A percentile compares a stretch with the other conserved stretches of the same genome.
phyloP scores from a whole-genome alignment of 2,797 vertebrate species.

The Tapera naevia region DNA sequence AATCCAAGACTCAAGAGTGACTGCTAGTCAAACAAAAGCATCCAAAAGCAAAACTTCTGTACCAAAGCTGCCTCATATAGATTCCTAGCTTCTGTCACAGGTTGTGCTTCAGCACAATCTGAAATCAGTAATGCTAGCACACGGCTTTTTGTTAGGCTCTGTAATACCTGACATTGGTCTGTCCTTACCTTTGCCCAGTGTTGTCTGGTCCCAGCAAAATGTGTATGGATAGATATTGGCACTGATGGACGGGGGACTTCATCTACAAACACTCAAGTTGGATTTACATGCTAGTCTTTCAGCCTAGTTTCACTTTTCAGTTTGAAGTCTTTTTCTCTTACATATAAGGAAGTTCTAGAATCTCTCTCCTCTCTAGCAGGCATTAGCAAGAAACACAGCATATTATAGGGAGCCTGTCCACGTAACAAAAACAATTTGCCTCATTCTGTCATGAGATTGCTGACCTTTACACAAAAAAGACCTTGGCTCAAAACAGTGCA shows the following conservation, averaged over 20 bases:
- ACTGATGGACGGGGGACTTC: neutral
- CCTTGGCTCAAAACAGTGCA: neutral
- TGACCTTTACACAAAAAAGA: neutral
- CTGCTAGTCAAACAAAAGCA: neutral
- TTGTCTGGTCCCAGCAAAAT: neutral
- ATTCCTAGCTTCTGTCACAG: neutral
- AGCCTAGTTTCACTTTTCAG: neutral
- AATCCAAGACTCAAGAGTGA: rapidly evolving
- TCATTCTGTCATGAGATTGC: neutral
- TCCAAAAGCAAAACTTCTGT: neutral
- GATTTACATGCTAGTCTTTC: neutral
- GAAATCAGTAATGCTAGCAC: neutral
- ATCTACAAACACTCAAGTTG: neutral
- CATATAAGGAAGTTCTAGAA: neutral
- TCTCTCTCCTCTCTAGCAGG: neutral
- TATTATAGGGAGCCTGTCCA: neutral
- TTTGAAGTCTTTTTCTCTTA: neutral
- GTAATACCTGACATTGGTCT: neutral
- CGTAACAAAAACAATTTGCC: rapidly evolving
- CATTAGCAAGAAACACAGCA: neutral
- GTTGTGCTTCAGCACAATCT: neutral
- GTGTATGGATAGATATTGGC: neutral
- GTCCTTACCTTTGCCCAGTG: neutral
- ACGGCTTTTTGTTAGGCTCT: neutral
- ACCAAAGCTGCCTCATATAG: rapidly evolving